Evolutionary conservation across 2,113 vertebrate genomes (phyloP), one percentile per base, ranked within the genome.

Genomic region (Istiophorus platypterus): DNA sequence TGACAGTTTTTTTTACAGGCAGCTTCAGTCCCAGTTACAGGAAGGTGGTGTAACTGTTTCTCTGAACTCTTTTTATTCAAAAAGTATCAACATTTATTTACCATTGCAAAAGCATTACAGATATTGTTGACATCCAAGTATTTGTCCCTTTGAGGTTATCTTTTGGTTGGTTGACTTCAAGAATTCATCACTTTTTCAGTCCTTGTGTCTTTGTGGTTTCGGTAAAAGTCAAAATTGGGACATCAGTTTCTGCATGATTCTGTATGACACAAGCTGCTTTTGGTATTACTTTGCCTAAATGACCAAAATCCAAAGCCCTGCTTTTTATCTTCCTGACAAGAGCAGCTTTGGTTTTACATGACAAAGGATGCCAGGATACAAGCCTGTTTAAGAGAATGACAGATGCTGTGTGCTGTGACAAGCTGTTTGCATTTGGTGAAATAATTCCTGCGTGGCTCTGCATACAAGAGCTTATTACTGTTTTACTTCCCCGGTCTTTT

Each of bases 401-500:
- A 92, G 86, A 86, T 91, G 90, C 82, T 76, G 76, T 74, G 76
- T 82, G 85, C 72, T 75, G 70, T 87, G 86, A 85, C 76, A 76
- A 83, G 78, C 84, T 85, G 89, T 88, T 84, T 91, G 89, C 88
- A 73, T 86, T 78, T 67, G 77, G 72, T 89, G 58, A 80, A 89
- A 92, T 90, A 80, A 87, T 71, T 85, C 69, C 72, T 78, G 67
- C 82, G 85, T 72, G 81, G 71, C 84, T 80, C 74, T 72, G 77
- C 81, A 81, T 73, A 75, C 71, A 56, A 65, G 81, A 83, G 73
- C 85, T 88, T 85, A 91, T 86, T 87, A 80, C 83, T 81, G 77
- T 86, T 91, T 92, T 89, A 87, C 87, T 91, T 76, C 72, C 62
- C 58, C 67, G 22, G 58, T 82, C 85, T 92, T 91, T 93, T 90